phyloP scores from a whole-genome alignment of 2,888 invertebrate genomes.

The Calameuta pallipes region DNA sequence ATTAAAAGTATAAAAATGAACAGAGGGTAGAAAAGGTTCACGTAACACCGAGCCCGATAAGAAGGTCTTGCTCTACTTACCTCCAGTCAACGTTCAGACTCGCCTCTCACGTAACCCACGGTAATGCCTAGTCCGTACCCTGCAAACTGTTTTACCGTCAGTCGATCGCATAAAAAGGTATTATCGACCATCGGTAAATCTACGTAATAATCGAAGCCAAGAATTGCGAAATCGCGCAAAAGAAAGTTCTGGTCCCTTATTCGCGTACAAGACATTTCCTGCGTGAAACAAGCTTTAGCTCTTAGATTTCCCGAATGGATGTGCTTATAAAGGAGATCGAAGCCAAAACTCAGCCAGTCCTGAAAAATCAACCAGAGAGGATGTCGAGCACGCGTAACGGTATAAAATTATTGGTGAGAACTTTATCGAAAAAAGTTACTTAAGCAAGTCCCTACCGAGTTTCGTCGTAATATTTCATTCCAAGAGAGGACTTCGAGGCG shows the following conservation, averaged over 20 bases:
- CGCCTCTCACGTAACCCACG: background rate
- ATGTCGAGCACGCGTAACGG: background rate
- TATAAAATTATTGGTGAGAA: background rate
- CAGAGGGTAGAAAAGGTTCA: background rate
- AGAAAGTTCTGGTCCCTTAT: background rate
- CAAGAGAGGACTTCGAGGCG: background rate
- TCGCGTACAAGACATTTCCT: conserved; percentile 33
- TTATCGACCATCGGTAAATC: background rate
- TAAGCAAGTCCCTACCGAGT: background rate
- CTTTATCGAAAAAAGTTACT: background rate
- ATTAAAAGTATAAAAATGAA: background rate
- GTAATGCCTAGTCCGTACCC: background rate
- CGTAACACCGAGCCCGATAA: background rate
- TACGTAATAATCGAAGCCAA: background rate
- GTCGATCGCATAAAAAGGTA: background rate
- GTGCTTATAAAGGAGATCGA: background rate
- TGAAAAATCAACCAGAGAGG: background rate
- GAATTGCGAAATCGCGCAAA: background rate
- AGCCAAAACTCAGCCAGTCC: background rate
- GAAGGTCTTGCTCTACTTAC: background rate
- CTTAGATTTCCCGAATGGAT: conserved; percentile 27
- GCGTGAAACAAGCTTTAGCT: conserved; percentile 46
- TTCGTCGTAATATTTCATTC: background rate
- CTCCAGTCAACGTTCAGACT: background rate
- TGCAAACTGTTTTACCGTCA: background rate